Conservation (phyloP, 1,140 invertebrate genomes). For the Hylaeus anthracinus region DNA sequence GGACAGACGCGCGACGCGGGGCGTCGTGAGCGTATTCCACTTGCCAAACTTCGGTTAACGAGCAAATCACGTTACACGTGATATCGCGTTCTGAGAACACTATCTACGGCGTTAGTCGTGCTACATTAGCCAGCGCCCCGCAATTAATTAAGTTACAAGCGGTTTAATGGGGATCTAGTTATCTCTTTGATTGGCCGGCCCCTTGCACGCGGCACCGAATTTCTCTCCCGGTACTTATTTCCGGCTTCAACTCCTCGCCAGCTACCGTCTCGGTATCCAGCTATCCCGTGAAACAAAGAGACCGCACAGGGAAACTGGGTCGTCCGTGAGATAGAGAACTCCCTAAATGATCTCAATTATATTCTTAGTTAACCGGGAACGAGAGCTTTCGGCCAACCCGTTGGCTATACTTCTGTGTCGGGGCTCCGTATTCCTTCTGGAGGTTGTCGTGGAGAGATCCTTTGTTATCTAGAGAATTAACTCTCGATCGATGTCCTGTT, state of each 20-base stretch:
- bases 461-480: neutral
- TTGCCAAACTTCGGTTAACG: conserved; percentile 47
- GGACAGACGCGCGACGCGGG: neutral
- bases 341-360: conserved; percentile 43
- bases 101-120: conserved; percentile 44
- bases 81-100: conserved; percentile 53
- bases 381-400: neutral
- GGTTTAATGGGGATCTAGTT: conserved; percentile 55
- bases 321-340: conserved; percentile 16
- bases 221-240: conserved; percentile 32
- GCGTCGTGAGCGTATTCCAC: conserved; percentile 23
- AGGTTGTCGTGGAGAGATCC: neutral
- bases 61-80: conserved; percentile 55
- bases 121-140: conserved; percentile 41
- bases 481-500: neutral
- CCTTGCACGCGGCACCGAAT: conserved; percentile 9
- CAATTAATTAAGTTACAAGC: conserved; percentile 56
- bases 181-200: conserved; percentile 50
- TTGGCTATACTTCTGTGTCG: neutral
- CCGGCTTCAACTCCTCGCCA: neutral
- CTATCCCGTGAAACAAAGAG: conserved; percentile 38
- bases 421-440: neutral
- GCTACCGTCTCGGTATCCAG: neutral
- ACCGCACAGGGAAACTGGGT: conserved; percentile 22
- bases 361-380: conserved; percentile 36